Evolutionary conservation across 2,888 invertebrate species (phyloP), one percentile per base, ranked within the genome.

Genomic region (Margaritifera margaritifera): DNA sequence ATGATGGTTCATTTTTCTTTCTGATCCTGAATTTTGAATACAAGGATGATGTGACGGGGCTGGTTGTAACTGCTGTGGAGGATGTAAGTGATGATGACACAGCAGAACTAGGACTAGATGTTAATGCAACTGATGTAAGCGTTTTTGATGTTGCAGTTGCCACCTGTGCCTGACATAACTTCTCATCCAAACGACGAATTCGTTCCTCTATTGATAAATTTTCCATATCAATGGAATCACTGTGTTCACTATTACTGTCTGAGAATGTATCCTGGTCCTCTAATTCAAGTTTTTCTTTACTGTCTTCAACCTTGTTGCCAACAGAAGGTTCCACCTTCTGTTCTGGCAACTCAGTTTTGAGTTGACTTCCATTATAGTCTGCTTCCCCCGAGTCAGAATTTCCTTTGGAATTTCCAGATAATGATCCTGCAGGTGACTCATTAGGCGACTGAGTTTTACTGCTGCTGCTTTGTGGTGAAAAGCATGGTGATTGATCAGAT

Each of bases 121-220:
- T 25, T 27, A 64, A 31, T 22, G 52, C 54, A 56, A 56, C 56
- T 54, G 68, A 62, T 25, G 76, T 71, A 56, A 77, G 64, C 24
- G 73, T 52, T 69, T 76, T 80, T 57, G 74, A 74, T 50, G 74
- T 75, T 51, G 64, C 75, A 55, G 77, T 75, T 31, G 75, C 71
- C 19, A 66, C 64, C 51, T 64, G 76, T 54, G 74, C 73, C 54
- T 79, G 78, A 71, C 73, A 75, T 87, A 97, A 96, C 88, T 95
- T 96, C 89, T 97, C 97, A 90, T 98, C 97, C 69, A 98, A 92
- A 65, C 95, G 95, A 78, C 95, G 93, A 83, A 99, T 95, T 77
- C 97, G 92, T 89, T 98, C 97, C 87, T 98, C 97, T 79, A 98
- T 92, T 31, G 94, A 94, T 11, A 92, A 91, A 75, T 80, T 78